Evolutionary conservation across 2,797 vertebrate species (phyloP), one percentile per base, ranked within the genome.

Genomic region (Paratrypauchen microcephalus): DNA sequence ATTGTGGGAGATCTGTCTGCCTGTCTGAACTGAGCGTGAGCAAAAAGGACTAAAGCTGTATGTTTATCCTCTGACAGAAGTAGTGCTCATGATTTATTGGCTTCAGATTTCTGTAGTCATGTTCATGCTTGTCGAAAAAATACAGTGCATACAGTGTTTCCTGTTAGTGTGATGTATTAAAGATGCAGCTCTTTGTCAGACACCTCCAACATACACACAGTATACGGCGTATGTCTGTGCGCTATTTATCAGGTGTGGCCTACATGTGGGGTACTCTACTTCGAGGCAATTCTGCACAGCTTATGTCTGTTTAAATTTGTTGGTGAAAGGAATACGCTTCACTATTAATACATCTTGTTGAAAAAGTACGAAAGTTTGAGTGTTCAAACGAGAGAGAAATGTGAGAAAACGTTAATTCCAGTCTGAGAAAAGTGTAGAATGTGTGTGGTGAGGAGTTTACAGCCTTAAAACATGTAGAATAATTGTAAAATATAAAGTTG

Each of bases 81-180:
- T 68, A 15, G 48, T 21, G 58, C 21, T 56, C 57, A 36, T 74
- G 65, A 80, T 74, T 80, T 74, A 79, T 72, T 65, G 24, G 54
- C 39, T 65, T 52, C 15, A 56, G 24, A 58, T 30, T 24, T 58
- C 57, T 50, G 21, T 23, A 54, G 24, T 50, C 61, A 4, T 7
- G 2, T 50, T 58, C n/a, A 19, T 56, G 71, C 55, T 67, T 63
- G 48, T 69, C 68, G 72, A 65, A 59, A 75, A 70, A 72, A n/a
- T 39, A 59, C 13, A 28, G 54, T 69, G 74, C 36, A 30, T 71
- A 39, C 64, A 52, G 60, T 71, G 72, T 57, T 63, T 73, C 62
- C 65, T 9, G 57, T 5, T 30, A 32, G 56, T 13, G 58, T 75
- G 52, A 45, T 72, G 52, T 58, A 67, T 64, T 1, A 77, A 74